phyloP scores from a whole-genome alignment of 2,888 invertebrate genomes.

The Patella ulyssiponensis region DNA sequence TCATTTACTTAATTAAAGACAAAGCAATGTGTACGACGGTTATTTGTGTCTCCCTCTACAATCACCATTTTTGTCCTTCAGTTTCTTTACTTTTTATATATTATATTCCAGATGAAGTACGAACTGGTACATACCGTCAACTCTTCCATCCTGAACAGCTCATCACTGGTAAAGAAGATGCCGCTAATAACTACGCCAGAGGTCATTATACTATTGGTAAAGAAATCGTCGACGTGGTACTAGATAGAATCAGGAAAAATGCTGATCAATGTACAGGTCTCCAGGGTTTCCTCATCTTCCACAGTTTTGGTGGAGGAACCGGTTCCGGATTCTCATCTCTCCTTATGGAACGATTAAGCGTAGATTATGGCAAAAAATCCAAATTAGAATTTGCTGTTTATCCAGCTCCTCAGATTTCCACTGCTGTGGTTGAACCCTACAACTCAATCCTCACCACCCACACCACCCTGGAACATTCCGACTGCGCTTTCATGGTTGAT shows the following conservation, averaged over 20 bases:
- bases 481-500: not conserved
- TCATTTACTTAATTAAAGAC: too few species aligned
- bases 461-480: not conserved
- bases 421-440: conserved; percentile 1
- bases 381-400: not conserved
- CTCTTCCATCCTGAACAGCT: conserved; percentile 5
- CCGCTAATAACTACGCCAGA: not conserved
- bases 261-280: conserved; percentile 11
- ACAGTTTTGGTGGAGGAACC: not conserved
- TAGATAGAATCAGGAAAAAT: not conserved
- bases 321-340: conserved; percentile 1
- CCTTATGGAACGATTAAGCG: not conserved
- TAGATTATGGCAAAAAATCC: not conserved
- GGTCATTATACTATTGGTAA: not conserved
- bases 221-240: not conserved
- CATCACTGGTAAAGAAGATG: conserved; percentile 9
- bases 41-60: too few species aligned
- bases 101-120: not conserved
- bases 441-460: conserved; percentile 5
- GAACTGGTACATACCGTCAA: conserved; percentile 9
- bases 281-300: conserved; percentile 1
- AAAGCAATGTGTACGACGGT: too few species aligned
- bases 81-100: not conserved
- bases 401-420: not conserved
- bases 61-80: too few species aligned